Evolutionary conservation across 2,113 vertebrate genomes (phyloP).

Genomic region (Boulengeromyrus knoepffleri): DNA sequence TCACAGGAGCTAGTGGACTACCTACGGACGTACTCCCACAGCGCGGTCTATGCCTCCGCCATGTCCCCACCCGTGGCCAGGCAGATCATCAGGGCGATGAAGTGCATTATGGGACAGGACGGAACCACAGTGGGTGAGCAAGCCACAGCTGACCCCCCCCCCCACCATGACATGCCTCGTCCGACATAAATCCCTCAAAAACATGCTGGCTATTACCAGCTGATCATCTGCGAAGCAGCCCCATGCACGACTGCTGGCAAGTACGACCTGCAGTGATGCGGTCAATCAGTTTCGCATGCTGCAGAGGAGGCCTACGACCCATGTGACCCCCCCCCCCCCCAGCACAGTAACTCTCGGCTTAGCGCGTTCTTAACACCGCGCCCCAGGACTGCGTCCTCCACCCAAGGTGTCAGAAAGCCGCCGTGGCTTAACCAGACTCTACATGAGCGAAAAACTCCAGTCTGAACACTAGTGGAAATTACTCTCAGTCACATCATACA

Average conservation of each 20-base stretch:
- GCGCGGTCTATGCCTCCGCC: constrained; percentile 71
- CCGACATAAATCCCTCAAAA: constrained; percentile 29
- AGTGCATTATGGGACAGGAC: constrained; percentile 77
- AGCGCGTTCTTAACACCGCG: not conserved
- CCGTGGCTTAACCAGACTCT: not conserved
- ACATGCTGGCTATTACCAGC: constrained; percentile 52
- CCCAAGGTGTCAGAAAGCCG: not conserved
- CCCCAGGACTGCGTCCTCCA: not conserved
- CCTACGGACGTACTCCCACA: constrained; percentile 77
- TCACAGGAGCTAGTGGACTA: constrained; percentile 80
- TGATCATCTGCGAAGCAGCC: constrained; percentile 36
- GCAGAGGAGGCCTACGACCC: constrained; percentile 35
- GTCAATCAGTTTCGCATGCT: constrained; percentile 54
- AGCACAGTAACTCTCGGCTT: not conserved
- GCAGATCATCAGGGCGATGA: constrained; percentile 78
- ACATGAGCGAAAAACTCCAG: not conserved
- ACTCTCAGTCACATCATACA: not conserved
- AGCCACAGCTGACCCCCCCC: not conserved
- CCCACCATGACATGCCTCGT: not conserved
- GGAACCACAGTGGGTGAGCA: constrained; percentile 75
- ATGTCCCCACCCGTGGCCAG: constrained; percentile 76
- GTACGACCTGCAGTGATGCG: constrained; percentile 45
- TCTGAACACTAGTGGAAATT: not conserved
- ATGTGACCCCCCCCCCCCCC: not conserved
- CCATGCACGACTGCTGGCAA: constrained; percentile 35